Base-by-base conservation (phyloP, 2,113 vertebrate species). In the Bambusicola thoracicus region DNA sequence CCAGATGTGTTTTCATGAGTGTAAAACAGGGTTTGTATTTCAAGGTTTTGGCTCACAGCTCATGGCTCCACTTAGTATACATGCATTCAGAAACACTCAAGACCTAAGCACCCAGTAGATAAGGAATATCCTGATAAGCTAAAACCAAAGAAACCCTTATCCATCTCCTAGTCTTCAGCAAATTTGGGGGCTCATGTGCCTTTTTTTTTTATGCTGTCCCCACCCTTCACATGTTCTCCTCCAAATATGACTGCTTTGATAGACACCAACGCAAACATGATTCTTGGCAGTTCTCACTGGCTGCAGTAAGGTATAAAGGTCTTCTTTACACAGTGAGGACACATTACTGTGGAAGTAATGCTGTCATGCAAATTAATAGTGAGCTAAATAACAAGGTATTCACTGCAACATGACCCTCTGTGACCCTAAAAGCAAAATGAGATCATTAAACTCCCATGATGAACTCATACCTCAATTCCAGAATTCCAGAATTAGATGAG, bases 31-130 rank as follows among this genome's bases (percentile, higher is more conserved):
- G 19, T 9, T 62, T 69, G 10, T 19, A 22, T 81, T 79, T 87
- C 16, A 41, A 5, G 70, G 44, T 29, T 84, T 56, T 75, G 38
- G 5, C 51, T 72, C 6, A 53, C 14, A 53, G 51, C 51, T 53
- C 51, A 53, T 30, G 27, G 51, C 51, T 53, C 51, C 27, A 58
- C 40, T 61, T n/a, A 1, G 25, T 25, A n/a, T 2, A 2, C 0
- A 1, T 56, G 9, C 27, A 21, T 41, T 67, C 59, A 41, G 68
- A 83, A 76, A 38, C 32, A 25, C 10, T 38, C 22, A 67, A 3
- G 5, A 62, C 55, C 55, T 44, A 43, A 55, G 43, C 21, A 2
- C 36, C 63, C 36, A 24, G 2, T 15, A 62, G 44, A 13, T 43
- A 16, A 87, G 30, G 48, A 88, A 51, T 16, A 43, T 29, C 55